Evolutionary conservation across 2,797 vertebrate genomes (phyloP).

Genomic region (Hydrolagus colliei): DNA sequence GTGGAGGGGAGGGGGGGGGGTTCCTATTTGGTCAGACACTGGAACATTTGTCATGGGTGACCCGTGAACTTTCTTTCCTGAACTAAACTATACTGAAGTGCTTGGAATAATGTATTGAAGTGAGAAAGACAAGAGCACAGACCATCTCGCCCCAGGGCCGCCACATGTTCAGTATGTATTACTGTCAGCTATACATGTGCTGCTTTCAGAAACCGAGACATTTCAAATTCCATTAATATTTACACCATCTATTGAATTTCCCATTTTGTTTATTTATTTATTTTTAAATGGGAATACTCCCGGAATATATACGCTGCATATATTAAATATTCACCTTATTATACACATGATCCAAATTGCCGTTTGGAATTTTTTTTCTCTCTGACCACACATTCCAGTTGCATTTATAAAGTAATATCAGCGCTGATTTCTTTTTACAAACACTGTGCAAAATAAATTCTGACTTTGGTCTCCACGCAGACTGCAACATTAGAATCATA

Average conservation of each 20-base stretch:
- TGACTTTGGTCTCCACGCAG: not conserved
- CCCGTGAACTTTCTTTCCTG: conserved; percentile 58
- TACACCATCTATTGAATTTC: conserved; percentile 64
- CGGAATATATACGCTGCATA: conserved; percentile 47
- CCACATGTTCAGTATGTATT: conserved; percentile 58
- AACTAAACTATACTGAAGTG: conserved; percentile 51
- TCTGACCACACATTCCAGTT: conserved; percentile 36
- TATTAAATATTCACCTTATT: conserved; percentile 62
- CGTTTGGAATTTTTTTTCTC: conserved; percentile 28
- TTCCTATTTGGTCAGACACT: conserved; percentile 57
- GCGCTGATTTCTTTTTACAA: not conserved
- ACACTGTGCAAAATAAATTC: not conserved
- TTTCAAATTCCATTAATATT: conserved; percentile 73
- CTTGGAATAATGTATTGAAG: conserved; percentile 62
- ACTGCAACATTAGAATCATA: not conserved
- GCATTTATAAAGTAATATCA: conserved; percentile 21
- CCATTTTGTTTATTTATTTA: conserved; percentile 47
- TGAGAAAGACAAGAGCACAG: conserved; percentile 56
- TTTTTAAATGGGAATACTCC: conserved; percentile 47
- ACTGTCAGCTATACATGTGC: conserved; percentile 54
- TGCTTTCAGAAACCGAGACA: conserved; percentile 45
- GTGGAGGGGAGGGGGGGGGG: conserved; percentile 40
- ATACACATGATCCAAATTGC: conserved; percentile 49
- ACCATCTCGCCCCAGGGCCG: conserved; percentile 57
- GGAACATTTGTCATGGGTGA: conserved; percentile 68